Evolutionary conservation across 2,888 invertebrate species (phyloP), one percentile per base, ranked within the genome.

Genomic region (Agriopis aurantiaria): DNA sequence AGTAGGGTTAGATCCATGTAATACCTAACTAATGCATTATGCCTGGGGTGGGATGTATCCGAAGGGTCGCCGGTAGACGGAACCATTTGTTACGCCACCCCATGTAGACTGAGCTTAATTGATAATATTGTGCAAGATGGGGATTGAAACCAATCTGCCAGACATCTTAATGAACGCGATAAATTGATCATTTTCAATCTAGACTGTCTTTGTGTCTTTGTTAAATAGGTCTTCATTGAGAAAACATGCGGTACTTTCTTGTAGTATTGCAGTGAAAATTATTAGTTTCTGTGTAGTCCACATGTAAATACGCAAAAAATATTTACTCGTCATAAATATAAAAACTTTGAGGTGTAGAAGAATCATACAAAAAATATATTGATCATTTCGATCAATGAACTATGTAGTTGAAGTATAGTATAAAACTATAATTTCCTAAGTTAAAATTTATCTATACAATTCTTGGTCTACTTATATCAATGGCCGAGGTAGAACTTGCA

Each of bases 151-250:
- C 71, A 72, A 77, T 77, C 77, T 69, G 63, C 74, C 77, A 77
- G 77, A 77, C 75, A 74, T 77, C 77, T 75, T 57, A 77, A 77
- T 77, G 71, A 75, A 65, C 62, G 67, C 66, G 45, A 71, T 67
- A 67, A 67, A 71, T 66, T 71, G 51, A 56, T 71, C 63, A 63
- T 67, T 59, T 63, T 63, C 66, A 67, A 64, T 71, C 70, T 58
- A 71, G 66, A 45, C 63, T 48, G 63, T 67, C n/a, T n/a, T n/a
- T n/a, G n/a, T n/a, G n/a, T n/a, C 66, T 66, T 64, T 10, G 46
- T 33, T 63, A 48, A 63, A 45, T 71, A 71, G 58, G 5, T 14
- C 52, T 69, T 62, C 58, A 65, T 65, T 69, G 69, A 33, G 59
- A 61, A 69, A 64, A 33, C 17, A 33, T 53, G 49, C 48, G 41